Evolutionary conservation across 2,888 invertebrate genomes (phyloP), one percentile per base, ranked within the genome.

Genomic region (Zelleria hepariella): DNA sequence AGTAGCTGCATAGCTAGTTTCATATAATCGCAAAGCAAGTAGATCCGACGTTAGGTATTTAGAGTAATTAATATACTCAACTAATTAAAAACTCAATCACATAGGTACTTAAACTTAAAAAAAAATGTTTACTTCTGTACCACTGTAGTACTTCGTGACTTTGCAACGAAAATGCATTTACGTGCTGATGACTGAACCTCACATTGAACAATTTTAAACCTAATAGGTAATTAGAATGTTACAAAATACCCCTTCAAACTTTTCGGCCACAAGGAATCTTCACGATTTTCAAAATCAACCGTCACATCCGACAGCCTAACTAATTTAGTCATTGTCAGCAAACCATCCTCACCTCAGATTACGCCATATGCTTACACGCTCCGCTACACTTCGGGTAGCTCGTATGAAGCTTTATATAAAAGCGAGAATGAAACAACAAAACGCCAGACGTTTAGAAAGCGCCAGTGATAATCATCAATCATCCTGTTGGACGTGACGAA

Each of bases 401-500:
- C 32, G 10, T 42, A 42, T 15, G 15, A 15, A 42, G 32, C 15
- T 42, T 42, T 2, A 42, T 42, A 42, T 42, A 42, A 42, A 42
- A 42, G 32, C 32, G 6, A 42, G 32, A 42, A 15, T 42, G 15
- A 15, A 42, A 42, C 32, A 42, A 42, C 32, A 42, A 42, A 42
- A 42, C 2, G 32, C 32, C 32, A 57, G 64, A 56, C 64, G 60
- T 65, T 59, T 77, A 78, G 80, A 80, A 80, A 83, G 81, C 75
- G 71, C 72, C 66, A 20, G 68, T 66, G 66, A 66, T 68, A 68
- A 62, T 73, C 77, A 77, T 84, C 77, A 80, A 84, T 85, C 85
- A 82, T 71, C 57, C 58, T 73, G 80, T 78, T 68, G 77, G 85
- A 79, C 80, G 61, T 78, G 77, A 77, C 74, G 75, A 76, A 80